phyloP scores from a whole-genome alignment of 2,113 vertebrate species.

The Proteles cristata region DNA sequence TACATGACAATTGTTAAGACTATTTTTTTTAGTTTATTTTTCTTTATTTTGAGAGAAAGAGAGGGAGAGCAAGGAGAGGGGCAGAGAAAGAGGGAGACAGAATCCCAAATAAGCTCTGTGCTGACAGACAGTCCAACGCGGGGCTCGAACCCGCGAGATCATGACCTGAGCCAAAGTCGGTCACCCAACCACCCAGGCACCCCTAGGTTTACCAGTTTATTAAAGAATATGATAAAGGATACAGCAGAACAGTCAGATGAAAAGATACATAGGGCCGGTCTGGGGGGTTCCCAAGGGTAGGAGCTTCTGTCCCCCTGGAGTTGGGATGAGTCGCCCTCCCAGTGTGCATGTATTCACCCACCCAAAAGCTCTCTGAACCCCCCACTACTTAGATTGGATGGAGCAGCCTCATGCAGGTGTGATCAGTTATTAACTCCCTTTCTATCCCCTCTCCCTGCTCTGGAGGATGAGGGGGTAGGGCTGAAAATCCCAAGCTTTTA shows the following conservation, averaged over 20 bases:
- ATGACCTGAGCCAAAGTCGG: no score
- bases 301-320: background rate
- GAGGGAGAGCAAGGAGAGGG: no score
- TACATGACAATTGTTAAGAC: background rate
- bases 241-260: background rate
- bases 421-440: background rate
- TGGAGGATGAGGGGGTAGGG: background rate
- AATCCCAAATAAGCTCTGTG: no score
- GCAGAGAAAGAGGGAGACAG: no score
- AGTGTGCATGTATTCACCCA: background rate
- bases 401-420: background rate
- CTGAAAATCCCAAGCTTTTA: background rate
- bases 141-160: no score
- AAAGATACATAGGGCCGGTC: background rate
- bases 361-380: background rate
- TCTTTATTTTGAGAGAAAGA: no score
- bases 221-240: background rate
- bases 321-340: background rate
- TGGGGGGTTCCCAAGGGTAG: background rate
- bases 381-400: background rate
- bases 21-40: background rate
- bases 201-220: background rate
- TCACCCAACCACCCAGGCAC: no score
- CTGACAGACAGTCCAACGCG: no score
- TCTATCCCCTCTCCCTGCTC: background rate